Evolutionary conservation across 2,888 invertebrate genomes (phyloP), one percentile per base, ranked within the genome.

Genomic region (Holacanthella duospinosa): DNA sequence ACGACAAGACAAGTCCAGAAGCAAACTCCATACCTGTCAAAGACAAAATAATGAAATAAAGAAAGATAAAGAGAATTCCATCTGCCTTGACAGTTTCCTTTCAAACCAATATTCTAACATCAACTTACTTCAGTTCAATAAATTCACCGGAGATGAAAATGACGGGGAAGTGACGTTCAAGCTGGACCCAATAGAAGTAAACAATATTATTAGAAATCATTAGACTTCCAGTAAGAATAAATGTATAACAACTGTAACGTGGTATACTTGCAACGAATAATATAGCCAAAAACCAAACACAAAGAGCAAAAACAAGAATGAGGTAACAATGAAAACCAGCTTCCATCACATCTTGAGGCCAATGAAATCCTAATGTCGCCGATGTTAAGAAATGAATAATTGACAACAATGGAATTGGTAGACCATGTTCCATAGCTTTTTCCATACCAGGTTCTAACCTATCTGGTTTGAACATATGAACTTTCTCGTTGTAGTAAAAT

Each of bases 291-390:
- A 68, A 63, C 72, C 72, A 72, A 4, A 60, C 70, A 21, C 66
- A 60, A 16, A 71, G 62, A 25, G 71, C 67, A 61, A 68, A 69
- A 1, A 67, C 62, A 2, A 68, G 59, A 60, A 68, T 64, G 25
- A 70, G 36, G 61, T 65, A 68, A 43, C 64, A 66, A 62, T 72
- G 72, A 53, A 70, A 72, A 28, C 72, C 72, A 12, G 71, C 70
- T 58, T 72, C 71, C 9, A 70, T 59, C 12, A 72, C 63, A 28
- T 62, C 53, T 43, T 72, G 72, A 61, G 72, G 69, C 72, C 71
- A 71, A 43, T 65, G 67, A 53, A 72, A 72, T 25, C 70, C 71
- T 28, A 63, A 12, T 24, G 59, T 64, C 6, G 70, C 66, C 3
- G 69, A 68, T 9, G 70, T 64, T n/a, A 72, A 60, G 61, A 71